Evolutionary conservation across 2,888 invertebrate species (phyloP), one percentile per base, ranked within the genome.

Genomic region (Dolichomitus sp.): DNA sequence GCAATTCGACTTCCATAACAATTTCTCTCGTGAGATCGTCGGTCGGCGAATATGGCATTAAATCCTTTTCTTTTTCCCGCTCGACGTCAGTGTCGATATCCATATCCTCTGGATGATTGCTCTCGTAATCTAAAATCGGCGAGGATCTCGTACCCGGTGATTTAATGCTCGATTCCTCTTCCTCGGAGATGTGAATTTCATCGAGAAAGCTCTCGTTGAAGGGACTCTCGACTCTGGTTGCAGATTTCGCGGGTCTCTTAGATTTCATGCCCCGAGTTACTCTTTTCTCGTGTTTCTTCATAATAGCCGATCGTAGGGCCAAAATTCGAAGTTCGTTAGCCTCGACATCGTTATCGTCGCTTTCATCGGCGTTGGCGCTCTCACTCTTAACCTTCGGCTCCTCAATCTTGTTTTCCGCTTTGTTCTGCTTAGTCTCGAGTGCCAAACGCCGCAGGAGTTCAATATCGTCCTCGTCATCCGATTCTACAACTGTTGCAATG

Each of bases 221-320:
- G 1, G 93, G 93, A 80, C 93, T 93, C 69, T 91, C 90, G 11
- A 89, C 87, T n/a, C 88, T 86, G 1, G 81, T 52, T 0, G 68
- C 40, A 6, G 63, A 19, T 40, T 70, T 65, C 17, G 33, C 45
- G 11, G 73, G 84, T 12, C 57, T 52, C n/a, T 74, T 82, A 9
- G 74, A 59, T 6, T 83, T 80, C 2, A 79, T 33, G 0, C 81
- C 85, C 2, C 84, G 83, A 17, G 89, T 86, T 30, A 91, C 81
- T 89, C 95, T 94, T 90, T 96, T 95, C 85, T 95, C 94, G 79
- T 95, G 95, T 91, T 96, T 96, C 87, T 96, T 96, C 54, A 96
- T 88, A 57, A 96, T 93, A 6, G 96, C 96, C n/a, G 96, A 96
- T 87, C 95, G 95, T n/a, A 96, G 92, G 73, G 96, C 96, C 84